A percentile compares a stretch with the other conserved stretches of the same genome.
Evolutionary conservation across 2,797 vertebrate genomes (phyloP).

Genomic region (Anomalospiza imberbis): DNA sequence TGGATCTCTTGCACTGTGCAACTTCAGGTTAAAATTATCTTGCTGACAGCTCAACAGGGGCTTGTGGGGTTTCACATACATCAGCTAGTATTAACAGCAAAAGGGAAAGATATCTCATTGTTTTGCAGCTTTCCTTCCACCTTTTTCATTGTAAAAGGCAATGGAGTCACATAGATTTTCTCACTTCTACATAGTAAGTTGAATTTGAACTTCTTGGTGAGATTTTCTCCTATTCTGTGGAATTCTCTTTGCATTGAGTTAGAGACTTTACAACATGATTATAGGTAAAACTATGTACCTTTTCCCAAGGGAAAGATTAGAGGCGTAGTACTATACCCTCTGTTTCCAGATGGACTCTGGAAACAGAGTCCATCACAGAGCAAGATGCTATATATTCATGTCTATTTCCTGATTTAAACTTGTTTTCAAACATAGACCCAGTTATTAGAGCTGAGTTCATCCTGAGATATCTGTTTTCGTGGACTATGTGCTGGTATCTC

Average conservation of each 20-base stretch:
- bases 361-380: background rate
- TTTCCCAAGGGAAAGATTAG: background rate
- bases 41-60: background rate
- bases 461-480: background rate
- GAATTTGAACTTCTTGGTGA: background rate
- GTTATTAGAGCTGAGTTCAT: background rate
- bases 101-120: background rate
- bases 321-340: background rate
- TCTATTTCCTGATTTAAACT: background rate
- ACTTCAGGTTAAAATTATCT: background rate
- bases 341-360: background rate
- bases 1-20: background rate
- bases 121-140: background rate
- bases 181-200: background rate
- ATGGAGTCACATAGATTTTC: background rate
- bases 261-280: background rate
- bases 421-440: background rate
- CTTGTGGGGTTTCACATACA: background rate
- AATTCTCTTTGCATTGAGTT: background rate
- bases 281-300: background rate
- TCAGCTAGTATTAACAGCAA: background rate
- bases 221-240: background rate
- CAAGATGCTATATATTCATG: background rate
- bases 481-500: conserved; percentile 6
- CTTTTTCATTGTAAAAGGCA: background rate